These are phyloP conservation scores for Triops cancriformis DNA, from an alignment of 1,140 invertebrate species.

Conservation along the genomic window DNA sequence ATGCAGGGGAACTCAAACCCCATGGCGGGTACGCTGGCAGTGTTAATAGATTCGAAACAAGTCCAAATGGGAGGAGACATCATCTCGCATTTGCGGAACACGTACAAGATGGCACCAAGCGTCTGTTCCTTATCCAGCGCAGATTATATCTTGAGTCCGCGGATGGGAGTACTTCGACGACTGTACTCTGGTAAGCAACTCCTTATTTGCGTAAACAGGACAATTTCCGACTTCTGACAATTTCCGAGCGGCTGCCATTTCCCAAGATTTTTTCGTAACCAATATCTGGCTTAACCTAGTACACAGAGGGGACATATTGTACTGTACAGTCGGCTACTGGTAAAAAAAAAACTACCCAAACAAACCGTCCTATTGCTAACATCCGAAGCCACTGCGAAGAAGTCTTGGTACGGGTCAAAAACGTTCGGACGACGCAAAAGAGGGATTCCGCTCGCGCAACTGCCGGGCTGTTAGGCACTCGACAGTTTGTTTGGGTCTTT, in stretches of 20 bases:
- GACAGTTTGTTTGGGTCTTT: too few species aligned
- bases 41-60: constrained; percentile 18
- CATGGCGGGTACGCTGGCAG: background rate
- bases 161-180: constrained; percentile 21
- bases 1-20: background rate
- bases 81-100: constrained; percentile 17
- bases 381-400: too few species aligned
- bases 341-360: too few species aligned
- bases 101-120: background rate
- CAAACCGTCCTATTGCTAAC: too few species aligned
- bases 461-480: too few species aligned
- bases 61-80: background rate
- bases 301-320: too few species aligned
- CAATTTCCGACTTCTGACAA: background rate
- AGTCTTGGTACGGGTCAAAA: too few species aligned
- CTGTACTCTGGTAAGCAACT: constrained; percentile 20
- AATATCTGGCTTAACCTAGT: background rate
- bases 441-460: too few species aligned
- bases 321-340: too few species aligned
- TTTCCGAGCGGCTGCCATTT: background rate
- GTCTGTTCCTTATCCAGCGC: constrained; percentile 16
- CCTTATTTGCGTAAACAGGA: background rate
- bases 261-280: background rate
- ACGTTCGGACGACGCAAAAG: too few species aligned
- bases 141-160: constrained; percentile 21